Evolutionary conservation across 2,113 vertebrate genomes (phyloP).

Genomic region (Burhinus oedicnemus): DNA sequence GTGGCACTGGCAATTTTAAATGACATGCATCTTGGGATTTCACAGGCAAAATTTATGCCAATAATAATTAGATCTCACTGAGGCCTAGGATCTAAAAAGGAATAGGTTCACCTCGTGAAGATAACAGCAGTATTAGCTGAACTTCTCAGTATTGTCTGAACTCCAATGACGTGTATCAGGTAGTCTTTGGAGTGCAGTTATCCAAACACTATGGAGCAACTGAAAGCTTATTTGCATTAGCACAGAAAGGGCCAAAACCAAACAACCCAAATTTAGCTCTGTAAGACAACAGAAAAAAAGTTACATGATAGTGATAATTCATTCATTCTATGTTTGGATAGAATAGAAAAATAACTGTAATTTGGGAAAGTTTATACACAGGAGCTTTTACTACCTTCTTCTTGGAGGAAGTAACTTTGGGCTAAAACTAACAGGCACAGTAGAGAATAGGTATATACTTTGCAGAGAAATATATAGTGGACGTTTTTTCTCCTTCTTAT

Average conservation of each 20-base stretch:
- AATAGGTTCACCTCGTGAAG: background rate
- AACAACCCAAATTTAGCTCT: background rate
- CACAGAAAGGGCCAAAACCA: background rate
- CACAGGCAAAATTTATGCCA: slow-evolving; percentile 7
- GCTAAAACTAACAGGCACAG: background rate
- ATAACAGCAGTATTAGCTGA: background rate
- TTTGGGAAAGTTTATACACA: background rate
- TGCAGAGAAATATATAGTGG: background rate
- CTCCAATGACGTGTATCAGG: background rate
- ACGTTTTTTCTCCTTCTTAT: background rate
- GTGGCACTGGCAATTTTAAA: slow-evolving; percentile 20
- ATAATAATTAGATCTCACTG: background rate
- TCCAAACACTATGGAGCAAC: background rate
- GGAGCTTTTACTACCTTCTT: background rate
- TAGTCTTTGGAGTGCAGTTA: background rate
- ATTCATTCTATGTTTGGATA: background rate
- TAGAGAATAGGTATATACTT: background rate
- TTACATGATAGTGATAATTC: background rate
- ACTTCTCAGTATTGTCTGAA: background rate
- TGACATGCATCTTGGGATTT: background rate
- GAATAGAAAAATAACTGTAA: background rate
- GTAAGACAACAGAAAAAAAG: background rate
- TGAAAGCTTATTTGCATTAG: background rate
- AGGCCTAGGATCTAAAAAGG: background rate
- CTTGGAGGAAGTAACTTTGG: background rate